Conservation (phyloP, 2,113 vertebrate genomes). For the Micromys minutus region DNA sequence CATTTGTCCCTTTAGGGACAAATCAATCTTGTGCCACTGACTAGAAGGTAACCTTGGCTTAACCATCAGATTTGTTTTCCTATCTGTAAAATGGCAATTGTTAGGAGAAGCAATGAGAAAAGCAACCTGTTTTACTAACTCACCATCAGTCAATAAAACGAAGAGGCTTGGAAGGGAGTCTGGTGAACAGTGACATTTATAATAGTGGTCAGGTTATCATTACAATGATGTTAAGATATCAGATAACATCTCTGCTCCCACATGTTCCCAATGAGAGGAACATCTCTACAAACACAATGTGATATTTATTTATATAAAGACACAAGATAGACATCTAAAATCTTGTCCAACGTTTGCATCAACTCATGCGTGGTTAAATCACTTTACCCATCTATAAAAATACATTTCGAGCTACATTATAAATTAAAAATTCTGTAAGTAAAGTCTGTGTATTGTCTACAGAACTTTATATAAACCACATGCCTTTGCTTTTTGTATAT, state of each 20-base stretch:
- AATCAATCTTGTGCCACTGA: constrained; percentile 12
- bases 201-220: background rate
- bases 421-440: constrained; percentile 45
- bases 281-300: constrained; percentile 19
- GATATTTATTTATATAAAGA: background rate
- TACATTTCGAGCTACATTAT: constrained; percentile 8
- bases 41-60: background rate
- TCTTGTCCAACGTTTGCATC: constrained; percentile 23
- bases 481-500: constrained; percentile 45
- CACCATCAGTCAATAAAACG: background rate
- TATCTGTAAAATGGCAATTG: constrained; percentile 16
- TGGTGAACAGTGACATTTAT: background rate
- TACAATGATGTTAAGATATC: background rate
- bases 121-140: background rate
- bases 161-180: background rate
- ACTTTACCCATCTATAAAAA: constrained; percentile 39
- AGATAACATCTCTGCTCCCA: background rate
- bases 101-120: background rate
- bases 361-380: background rate
- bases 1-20: background rate
- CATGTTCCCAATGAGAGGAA: background rate
- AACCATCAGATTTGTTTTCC: background rate
- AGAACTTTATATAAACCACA: constrained; percentile 54
- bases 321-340: constrained; percentile 42
- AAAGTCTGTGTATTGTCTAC: constrained; percentile 32